Percentiles rank a stretch among this genome's conserved stretches.
Conservation (phyloP, 2,888 invertebrate genomes). For the Catocala sponsa region DNA sequence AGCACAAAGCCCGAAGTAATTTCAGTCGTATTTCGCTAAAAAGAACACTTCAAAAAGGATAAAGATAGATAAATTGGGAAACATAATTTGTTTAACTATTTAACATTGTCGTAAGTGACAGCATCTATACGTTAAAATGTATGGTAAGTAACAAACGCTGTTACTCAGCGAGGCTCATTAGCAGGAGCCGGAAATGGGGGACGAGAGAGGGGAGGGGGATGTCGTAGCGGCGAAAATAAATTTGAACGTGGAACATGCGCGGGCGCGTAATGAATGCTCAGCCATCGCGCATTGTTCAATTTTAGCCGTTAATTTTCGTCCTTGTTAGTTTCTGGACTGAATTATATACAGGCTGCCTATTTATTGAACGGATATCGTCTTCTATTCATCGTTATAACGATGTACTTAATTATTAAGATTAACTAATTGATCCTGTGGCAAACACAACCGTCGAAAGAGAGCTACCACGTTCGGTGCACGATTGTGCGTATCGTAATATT, state of each 20-base stretch:
- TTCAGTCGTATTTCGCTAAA: constrained; percentile 3
- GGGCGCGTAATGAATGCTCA: constrained; percentile 59
- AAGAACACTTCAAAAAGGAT: constrained; percentile 20
- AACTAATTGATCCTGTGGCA: too few relatives aligned
- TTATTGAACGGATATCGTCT: too few relatives aligned
- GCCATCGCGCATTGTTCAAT: constrained; percentile 52
- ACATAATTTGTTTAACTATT: constrained; percentile 1
- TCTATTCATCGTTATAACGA: too few relatives aligned
- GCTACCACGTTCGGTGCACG: too few relatives aligned
- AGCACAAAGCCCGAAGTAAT: too few relatives aligned
- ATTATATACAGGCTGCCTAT: not conserved
- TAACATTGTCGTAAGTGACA: constrained; percentile 21
- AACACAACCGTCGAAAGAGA: too few relatives aligned
- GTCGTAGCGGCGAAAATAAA: constrained; percentile 63
- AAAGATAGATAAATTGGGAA: constrained; percentile 13
- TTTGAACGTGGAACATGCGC: constrained; percentile 54
- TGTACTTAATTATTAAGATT: too few relatives aligned
- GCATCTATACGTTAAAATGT: constrained; percentile 31
- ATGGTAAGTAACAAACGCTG: constrained; percentile 44
- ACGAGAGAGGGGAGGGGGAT: constrained; percentile 50
- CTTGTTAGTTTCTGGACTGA: constrained; percentile 23
- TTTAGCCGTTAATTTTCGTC: constrained; percentile 40
- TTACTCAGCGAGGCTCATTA: constrained; percentile 57
- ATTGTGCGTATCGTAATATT: too few relatives aligned
- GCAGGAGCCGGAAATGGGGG: constrained; percentile 60